Conservation (phyloP, 2,113 vertebrate species). For the Oryzias woworae region DNA sequence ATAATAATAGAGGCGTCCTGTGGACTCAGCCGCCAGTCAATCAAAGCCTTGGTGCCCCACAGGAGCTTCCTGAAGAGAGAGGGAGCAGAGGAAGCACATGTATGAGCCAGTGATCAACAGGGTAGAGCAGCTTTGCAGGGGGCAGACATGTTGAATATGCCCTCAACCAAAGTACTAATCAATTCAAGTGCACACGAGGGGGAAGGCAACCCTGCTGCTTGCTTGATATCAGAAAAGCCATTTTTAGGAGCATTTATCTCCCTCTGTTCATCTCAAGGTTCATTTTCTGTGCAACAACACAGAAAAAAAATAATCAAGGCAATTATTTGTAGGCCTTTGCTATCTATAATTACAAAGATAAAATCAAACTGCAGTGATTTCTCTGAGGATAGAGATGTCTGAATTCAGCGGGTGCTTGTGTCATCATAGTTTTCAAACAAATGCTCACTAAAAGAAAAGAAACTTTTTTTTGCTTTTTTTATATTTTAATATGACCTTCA, state of each 20-base stretch:
- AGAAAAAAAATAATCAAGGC: slow-evolving; percentile 55
- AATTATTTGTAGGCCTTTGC: slow-evolving; percentile 69
- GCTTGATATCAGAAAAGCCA: slow-evolving; percentile 69
- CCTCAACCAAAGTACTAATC: slow-evolving; percentile 75
- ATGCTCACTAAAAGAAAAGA: slow-evolving; percentile 38
- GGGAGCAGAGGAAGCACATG: slow-evolving; percentile 59
- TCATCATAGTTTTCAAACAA: slow-evolving; percentile 67
- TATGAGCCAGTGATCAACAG: slow-evolving; percentile 62
- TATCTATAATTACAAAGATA: slow-evolving; percentile 75
- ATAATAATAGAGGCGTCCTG: slow-evolving; percentile 78
- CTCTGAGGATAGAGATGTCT: slow-evolving; percentile 63
- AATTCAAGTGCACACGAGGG: slow-evolving; percentile 73
- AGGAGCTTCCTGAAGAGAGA: slow-evolving; percentile 70
- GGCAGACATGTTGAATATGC: slow-evolving; percentile 77
- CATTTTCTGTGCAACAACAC: slow-evolving; percentile 65
- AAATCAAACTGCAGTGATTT: slow-evolving; percentile 70
- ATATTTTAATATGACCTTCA: slow-evolving; percentile 8
- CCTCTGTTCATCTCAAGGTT: slow-evolving; percentile 68
- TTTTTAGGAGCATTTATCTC: slow-evolving; percentile 69
- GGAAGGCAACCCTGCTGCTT: slow-evolving; percentile 71
- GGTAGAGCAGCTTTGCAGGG: slow-evolving; percentile 64
- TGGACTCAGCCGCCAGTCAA: slow-evolving; percentile 77
- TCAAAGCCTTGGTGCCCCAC: slow-evolving; percentile 64
- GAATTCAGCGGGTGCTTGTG: slow-evolving; percentile 57
- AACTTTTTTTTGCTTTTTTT: slow-evolving; percentile 19